Percentiles rank a stretch among this genome's conserved stretches.
Conservation (phyloP, 1,140 invertebrate genomes). For the Choristoneura fumiferana region DNA sequence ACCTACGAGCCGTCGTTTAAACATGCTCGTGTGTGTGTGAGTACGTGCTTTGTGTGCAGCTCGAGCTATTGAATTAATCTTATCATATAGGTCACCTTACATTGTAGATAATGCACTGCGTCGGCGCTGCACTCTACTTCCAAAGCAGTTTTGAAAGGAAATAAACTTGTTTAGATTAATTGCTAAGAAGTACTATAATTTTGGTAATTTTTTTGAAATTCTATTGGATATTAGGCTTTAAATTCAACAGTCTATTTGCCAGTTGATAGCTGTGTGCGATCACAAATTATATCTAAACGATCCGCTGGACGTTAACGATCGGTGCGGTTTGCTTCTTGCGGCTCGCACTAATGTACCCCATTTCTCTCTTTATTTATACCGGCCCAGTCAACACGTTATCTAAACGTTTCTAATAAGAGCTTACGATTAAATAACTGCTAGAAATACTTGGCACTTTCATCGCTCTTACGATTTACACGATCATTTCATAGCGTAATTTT, state of each 20-base stretch:
- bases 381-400: neutral
- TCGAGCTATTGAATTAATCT: slow-evolving; percentile 69
- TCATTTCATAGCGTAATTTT: slow-evolving; percentile 12
- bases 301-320: slow-evolving; percentile 28
- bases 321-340: slow-evolving; percentile 9
- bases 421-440: slow-evolving; percentile 6
- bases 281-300: slow-evolving; percentile 27
- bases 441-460: slow-evolving; percentile 15
- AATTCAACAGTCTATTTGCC: no score
- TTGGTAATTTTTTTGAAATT: no score
- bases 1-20: slow-evolving; percentile 53
- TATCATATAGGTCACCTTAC: slow-evolving; percentile 78
- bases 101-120: slow-evolving; percentile 56
- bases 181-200: no score
- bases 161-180: neutral
- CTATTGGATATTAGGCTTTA: no score
- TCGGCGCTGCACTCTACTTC: slow-evolving; percentile 6
- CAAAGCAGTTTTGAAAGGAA: slow-evolving; percentile 12
- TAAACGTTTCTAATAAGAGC: neutral
- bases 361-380: slow-evolving; percentile 4
- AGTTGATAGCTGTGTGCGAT: slow-evolving; percentile 9
- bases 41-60: slow-evolving; percentile 39
- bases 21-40: slow-evolving; percentile 54
- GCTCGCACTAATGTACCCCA: neutral
- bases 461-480: neutral